Evolutionary conservation across 2,888 invertebrate genomes (phyloP).

Genomic region (Orgyia antiqua): DNA sequence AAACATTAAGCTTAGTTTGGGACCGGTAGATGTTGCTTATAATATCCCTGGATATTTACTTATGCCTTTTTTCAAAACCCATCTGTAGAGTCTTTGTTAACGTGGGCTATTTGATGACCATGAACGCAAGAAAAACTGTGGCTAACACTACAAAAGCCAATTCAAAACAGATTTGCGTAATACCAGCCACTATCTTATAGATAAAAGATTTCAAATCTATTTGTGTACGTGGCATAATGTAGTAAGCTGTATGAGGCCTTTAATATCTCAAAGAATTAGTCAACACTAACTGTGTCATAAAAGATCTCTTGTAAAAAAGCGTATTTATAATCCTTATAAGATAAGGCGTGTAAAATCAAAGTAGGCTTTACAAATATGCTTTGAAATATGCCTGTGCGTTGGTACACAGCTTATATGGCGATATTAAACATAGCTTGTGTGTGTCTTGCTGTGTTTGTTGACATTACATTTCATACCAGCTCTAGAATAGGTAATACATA

Average conservation of each 20-base stretch:
- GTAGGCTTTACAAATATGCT: constrained; percentile 9
- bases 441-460: too few species aligned
- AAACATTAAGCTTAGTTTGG: too few species aligned
- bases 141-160: too few species aligned
- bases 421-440: not conserved
- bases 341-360: constrained; percentile 15
- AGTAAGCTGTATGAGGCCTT: constrained; percentile 8
- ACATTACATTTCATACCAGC: too few species aligned
- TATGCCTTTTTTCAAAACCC: too few species aligned
- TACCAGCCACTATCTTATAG: not conserved
- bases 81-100: too few species aligned
- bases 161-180: not conserved
- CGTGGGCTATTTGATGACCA: too few species aligned
- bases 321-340: constrained; percentile 17
- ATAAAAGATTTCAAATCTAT: too few species aligned
- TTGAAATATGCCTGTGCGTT: constrained; percentile 8
- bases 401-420: not conserved
- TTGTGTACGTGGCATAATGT: not conserved
- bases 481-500: too few species aligned
- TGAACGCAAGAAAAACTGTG: too few species aligned
- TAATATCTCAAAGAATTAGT: constrained; percentile 13
- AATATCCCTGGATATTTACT: too few species aligned
- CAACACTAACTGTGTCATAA: constrained; percentile 15
- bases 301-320: constrained; percentile 26
- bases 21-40: too few species aligned